Evolutionary conservation across 2,888 invertebrate genomes (phyloP), one percentile per base, ranked within the genome.

Genomic region (Tachina lurida): DNA sequence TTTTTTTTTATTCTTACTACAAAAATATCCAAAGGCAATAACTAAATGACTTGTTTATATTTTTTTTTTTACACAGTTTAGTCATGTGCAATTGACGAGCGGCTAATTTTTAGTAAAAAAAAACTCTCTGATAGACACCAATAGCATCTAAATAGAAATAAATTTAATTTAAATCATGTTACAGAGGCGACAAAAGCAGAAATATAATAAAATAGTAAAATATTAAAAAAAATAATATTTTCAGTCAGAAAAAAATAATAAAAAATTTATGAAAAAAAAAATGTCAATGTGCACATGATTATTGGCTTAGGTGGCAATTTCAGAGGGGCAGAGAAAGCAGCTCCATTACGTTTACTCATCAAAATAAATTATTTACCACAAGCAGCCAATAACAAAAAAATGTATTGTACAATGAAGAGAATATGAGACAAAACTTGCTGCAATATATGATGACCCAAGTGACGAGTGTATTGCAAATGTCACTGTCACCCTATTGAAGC

Each of bases 51-150:
- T 31, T 31, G 65, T 65, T 65, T 15, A n/a, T 58, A 65, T 49
- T 73, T 65, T 31, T 65, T 31, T 47, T 41, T 65, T 13, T 65
- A 12, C 63, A 73, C n/a, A 73, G 13, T 63, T 71, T 19, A 63
- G 56, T 71, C 79, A 63, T 79, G 79, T 71, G 63, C 71, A 71
- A 47, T 71, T 19, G 54, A 65, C 47, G 63, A 78, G 31, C 10
- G 52, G 52, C 31, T 15, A 41, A 58, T 62, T 70, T 68, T 60
- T 10, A 15, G 31, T 31, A 31, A 0, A 31, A 7, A 54, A n/a
- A 54, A 3, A 41, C 68, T 22, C 52, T 62, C 31, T 54, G 7
- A 31, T 31, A 17, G 49, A 17, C 71, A 63, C 39, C 8, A 62
- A 8, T 9, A 43, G 31, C 12, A 56, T 17, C 19, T 19, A 65